phyloP scores from a whole-genome alignment of 2,888 invertebrate genomes.

The Parasteatoda lunata region DNA sequence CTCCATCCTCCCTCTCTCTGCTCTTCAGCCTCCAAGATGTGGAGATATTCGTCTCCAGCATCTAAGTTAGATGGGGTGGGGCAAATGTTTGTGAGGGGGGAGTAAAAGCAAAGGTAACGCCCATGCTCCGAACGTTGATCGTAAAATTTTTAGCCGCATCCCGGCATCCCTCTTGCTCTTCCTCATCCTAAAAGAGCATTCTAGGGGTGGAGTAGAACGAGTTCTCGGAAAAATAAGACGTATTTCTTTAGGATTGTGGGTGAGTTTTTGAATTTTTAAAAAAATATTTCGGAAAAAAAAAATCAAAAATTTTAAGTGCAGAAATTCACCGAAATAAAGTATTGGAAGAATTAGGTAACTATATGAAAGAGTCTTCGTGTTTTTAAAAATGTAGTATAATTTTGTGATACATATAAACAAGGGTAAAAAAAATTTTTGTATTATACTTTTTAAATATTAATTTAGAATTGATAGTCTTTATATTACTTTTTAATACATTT shows the following conservation, averaged over 20 bases:
- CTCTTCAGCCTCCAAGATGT: background rate
- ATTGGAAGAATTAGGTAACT: background rate
- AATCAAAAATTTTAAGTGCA: background rate
- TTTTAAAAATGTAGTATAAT: background rate
- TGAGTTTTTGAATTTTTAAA: constrained; percentile 38
- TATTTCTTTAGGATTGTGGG: constrained; percentile 10
- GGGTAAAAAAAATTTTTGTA: too few relatives aligned
- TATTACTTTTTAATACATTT: too few relatives aligned
- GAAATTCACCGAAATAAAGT: background rate
- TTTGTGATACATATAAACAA: background rate
- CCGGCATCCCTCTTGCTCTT: constrained; percentile 30
- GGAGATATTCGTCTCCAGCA: background rate
- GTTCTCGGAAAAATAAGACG: constrained; percentile 27
- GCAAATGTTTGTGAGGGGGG: constrained; percentile 11
- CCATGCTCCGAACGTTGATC: constrained; percentile 37
- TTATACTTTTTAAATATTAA: too few relatives aligned
- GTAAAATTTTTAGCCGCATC: constrained; percentile 49
- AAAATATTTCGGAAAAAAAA: background rate
- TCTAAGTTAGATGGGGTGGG: constrained; percentile 12
- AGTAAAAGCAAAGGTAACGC: constrained; percentile 8
- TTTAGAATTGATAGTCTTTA: too few relatives aligned
- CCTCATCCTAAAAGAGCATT: constrained; percentile 19
- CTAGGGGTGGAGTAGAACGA: constrained; percentile 23
- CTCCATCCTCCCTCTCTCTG: background rate
- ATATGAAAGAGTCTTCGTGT: background rate